Evolutionary conservation across 2,797 vertebrate genomes (phyloP).

Genomic region (Characodon lateralis): DNA sequence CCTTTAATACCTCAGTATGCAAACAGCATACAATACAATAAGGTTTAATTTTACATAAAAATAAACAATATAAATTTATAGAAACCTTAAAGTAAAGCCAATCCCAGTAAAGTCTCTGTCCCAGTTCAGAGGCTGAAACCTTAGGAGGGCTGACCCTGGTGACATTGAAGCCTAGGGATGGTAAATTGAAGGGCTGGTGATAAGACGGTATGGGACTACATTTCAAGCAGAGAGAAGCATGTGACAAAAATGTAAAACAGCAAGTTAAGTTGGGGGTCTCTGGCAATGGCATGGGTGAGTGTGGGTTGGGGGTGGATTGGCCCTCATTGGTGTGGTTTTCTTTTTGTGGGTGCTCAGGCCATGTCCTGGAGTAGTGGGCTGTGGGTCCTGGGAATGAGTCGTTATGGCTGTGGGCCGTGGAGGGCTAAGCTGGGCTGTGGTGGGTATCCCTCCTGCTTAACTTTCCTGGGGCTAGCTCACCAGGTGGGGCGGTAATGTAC

Average conservation of each 20-base stretch:
- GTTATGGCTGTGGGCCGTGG: no score
- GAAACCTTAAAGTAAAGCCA: not conserved
- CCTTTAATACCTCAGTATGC: not conserved
- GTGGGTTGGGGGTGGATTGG: not conserved
- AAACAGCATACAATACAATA: not conserved
- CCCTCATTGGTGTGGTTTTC: no score
- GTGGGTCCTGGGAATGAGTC: no score
- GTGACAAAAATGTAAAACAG: slow-evolving; percentile 1
- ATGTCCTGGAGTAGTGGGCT: no score
- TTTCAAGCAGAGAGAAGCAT: slow-evolving; percentile 1
- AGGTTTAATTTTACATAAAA: not conserved
- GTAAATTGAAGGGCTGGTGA: not conserved
- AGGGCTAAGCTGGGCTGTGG: no score
- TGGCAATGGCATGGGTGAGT: not conserved
- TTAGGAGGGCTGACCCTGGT: not conserved
- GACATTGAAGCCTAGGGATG: not conserved
- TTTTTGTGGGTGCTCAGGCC: no score
- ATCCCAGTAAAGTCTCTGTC: not conserved
- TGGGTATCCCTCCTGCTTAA: no score
- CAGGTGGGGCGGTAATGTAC: no score
- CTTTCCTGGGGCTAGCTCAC: no score
- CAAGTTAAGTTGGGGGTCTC: not conserved
- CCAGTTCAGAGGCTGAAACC: not conserved
- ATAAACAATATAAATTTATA: not conserved
- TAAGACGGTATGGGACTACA: not conserved